These are phyloP conservation scores for Melanostigma gelatinosum DNA, from an alignment of 2,113 vertebrate species.

Conservation along the genomic window DNA sequence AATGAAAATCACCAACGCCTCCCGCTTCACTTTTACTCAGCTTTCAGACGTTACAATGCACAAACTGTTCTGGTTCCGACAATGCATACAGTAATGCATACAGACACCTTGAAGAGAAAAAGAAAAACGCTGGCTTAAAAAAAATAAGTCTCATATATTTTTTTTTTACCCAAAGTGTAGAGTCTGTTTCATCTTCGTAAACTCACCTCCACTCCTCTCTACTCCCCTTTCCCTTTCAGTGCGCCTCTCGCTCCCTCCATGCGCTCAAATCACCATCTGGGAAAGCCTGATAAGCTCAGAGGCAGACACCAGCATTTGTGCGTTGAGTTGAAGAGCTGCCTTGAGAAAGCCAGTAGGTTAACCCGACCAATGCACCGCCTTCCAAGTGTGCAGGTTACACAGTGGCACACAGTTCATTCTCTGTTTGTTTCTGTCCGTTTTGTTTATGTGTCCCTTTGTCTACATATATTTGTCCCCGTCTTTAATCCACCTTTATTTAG, in stretches of 20 bases:
- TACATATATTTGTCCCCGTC: neutral
- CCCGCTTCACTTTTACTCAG: neutral
- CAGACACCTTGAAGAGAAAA: neutral
- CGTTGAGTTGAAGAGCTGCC: constrained; percentile 66
- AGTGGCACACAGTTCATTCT: constrained; percentile 20
- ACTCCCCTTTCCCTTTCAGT: constrained; percentile 41
- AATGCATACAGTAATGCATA: neutral
- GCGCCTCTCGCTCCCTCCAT: constrained; percentile 57
- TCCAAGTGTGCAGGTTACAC: constrained; percentile 52
- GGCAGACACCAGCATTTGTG: constrained; percentile 70
- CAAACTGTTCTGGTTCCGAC: constrained; percentile 1
- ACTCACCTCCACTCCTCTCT: constrained; percentile 64
- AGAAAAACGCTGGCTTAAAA: neutral
- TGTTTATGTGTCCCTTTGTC: constrained; percentile 33
- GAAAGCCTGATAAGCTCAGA: constrained; percentile 77
- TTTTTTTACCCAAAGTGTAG: constrained; percentile 63
- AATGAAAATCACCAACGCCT: neutral
- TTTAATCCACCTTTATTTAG: constrained; percentile 1
- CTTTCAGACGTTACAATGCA: neutral
- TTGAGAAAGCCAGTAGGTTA: constrained; percentile 63
- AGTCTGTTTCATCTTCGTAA: constrained; percentile 69
- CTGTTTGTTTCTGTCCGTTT: constrained; percentile 35
- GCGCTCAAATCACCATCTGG: constrained; percentile 77
- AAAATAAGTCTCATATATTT: constrained; percentile 32
- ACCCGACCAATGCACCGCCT: constrained; percentile 46